Base-by-base conservation (phyloP, 2,888 invertebrate species). In the Ophioninae sp. region DNA sequence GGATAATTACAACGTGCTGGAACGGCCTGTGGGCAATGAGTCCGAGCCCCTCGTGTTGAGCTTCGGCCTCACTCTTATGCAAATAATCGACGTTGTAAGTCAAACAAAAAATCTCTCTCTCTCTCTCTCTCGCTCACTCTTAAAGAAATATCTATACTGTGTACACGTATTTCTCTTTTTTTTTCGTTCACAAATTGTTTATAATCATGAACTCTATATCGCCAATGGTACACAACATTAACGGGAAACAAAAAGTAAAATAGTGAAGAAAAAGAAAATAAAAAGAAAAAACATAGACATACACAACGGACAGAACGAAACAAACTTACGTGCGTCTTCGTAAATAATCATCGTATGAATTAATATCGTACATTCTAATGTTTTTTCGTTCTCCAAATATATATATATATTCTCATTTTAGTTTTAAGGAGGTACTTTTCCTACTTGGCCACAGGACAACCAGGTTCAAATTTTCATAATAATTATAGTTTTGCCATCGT, bases 1-100 rank as follows among this genome's bases (percentile, higher is more conserved):
- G 94, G 97, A 97, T 94, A 95, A 96, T 93, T 98, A 98, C 96
- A 98, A 98, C 95, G 97, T 97, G 93, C 95, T 98, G 94, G 98
- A 98, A 95, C 95, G 98, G 93, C 98, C 98, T 91, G 98, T 98
- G 93, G 96, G 97, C 94, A 98, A 98, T 95, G 98, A 98, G 95
- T 98, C 98, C 94, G 98, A 98, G 94, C 97, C 98, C 93, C 95
- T 98, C 93, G 96, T 97, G 95, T 96, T 98, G 94, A 98, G 97
- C 95, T 98, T 98, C 95, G 98, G 98, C 94, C 96, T 98, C 94
- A 98, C 98, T 93, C 96, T 98, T 94, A 98, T 98, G 97, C 98
- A 98, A 95, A 98, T 98, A 94, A 98, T 98, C 94, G 98, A 98
- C 95, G 98, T 98, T 96, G 98, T 98, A 95, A 96, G 96, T 95